Evolutionary conservation across 2,888 invertebrate species (phyloP), one percentile per base, ranked within the genome.

Genomic region (Belgica antarctica): DNA sequence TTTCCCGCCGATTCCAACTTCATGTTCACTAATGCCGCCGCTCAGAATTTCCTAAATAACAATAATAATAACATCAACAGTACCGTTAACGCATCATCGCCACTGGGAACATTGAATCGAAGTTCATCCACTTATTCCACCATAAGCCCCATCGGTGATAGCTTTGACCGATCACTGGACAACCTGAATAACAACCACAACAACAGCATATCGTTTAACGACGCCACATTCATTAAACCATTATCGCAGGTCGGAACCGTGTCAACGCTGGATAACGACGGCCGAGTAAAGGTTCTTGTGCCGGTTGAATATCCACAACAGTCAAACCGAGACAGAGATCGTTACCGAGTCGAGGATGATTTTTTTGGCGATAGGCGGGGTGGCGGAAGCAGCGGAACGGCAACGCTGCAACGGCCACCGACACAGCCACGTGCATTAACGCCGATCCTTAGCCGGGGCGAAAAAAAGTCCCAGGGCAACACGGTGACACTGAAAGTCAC

Each of bases 141-240:
- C 71, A 70, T 70, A 19, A 77, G 77, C 57, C 76, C 77, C 62
- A 73, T 77, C 62, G 71, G 73, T 52, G 76, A 77, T 59, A 80
- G 78, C 72, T 78, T 0, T 75, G 74, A 15, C 79, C 78, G 3
- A 77, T 78, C 59, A 71, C 77, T 10, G 76, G 75, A 5, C 73
- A 75, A 80, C 1, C 81, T 81, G 81, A 82, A 81, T 72, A 72
- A 80, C 10, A 80, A 78, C 0, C 34, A 8, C 78, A 59, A 24
- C 17, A 66, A 66, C 25, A 81, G 81, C n/a, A 80, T 80, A 3
- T 81, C 83, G 12, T 84, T 81, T 0, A 80, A 83, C 70, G 83
- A 82, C 72, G 81, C 82, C n/a, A 84, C 85, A 15, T 87, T 88
- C 74, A 88, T 88, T 72, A 87, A 87, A 78, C 87, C 88, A 0